Base-by-base conservation (phyloP, 2,113 vertebrate genomes). In the Bothrops jararaca region DNA sequence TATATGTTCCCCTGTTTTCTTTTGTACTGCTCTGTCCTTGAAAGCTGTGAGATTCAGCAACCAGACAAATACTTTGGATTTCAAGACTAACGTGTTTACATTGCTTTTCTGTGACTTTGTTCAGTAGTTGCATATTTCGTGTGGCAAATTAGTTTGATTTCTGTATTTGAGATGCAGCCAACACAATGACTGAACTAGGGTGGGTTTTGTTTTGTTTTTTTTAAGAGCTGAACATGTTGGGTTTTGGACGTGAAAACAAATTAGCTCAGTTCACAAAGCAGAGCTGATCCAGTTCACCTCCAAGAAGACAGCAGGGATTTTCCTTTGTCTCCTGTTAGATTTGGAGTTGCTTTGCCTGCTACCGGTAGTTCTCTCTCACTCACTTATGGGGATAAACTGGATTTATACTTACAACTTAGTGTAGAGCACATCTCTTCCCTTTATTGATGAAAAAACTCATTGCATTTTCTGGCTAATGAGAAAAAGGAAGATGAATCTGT, bases 21-120 rank as follows among this genome's bases (percentile, higher is more conserved):
- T 74, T 64, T 3, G 29, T 48, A 93, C 93, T 93, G 93, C 93
- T 85, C 26, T 95, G 94, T 34, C 91, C 95, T 96, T 96, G 92
- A 95, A 97, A 94, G 91, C 93, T 94, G 50, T 92, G 86, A 95
- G 89, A 87, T 94, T 54, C 85, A 92, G 92, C 88, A 50, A 22
- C 85, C 52, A 34, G 74, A 87, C 80, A 95, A 91, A 94, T 95
- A 93, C 86, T 95, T 94, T 88, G 60, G 95, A 94, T 89, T 74
- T 96, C 92, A 92, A 89, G 57, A 89, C 95, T 90, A 92, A 89
- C 85, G 20, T 92, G 87, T 95, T 97, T 93, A 24, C 45, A 93
- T 95, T 92, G 12, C 88, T 45, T 96, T 96, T 88, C 34, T 90
- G 10, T 5, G n/a, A 92, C 91, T 91, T 95, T 91, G 85, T 53